These are phyloP conservation scores for Phocoena sinus DNA, from an alignment of 2,113 vertebrate genomes.

Conservation along the genomic window DNA sequence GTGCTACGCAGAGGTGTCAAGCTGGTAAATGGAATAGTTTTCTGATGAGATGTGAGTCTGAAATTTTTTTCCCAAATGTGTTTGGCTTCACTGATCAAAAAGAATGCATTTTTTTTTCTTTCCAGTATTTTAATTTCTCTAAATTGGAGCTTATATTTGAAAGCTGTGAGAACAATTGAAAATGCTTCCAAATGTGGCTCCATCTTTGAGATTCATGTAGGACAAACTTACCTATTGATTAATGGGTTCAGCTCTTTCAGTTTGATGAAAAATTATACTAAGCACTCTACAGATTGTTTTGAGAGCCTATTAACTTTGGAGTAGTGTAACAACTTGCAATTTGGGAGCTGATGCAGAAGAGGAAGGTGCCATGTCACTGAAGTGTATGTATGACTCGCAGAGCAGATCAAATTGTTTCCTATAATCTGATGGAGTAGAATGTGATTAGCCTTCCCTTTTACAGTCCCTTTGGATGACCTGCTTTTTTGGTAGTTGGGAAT, in stretches of 20 bases:
- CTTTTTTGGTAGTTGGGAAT: neutral
- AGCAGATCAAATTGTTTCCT: neutral
- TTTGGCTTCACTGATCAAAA: constrained; percentile 32
- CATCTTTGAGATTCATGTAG: neutral
- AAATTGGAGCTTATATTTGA: neutral
- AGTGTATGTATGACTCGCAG: neutral
- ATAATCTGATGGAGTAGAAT: neutral
- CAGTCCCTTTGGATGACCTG: neutral
- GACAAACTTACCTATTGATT: neutral
- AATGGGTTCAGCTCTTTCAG: neutral
- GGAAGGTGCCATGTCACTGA: neutral
- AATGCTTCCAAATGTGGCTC: neutral
- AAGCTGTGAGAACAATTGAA: neutral
- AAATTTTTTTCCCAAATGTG: neutral
- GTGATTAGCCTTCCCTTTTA: neutral
- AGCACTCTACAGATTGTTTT: neutral
- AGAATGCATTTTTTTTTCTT: neutral
- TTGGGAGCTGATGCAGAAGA: neutral
- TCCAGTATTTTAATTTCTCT: constrained; percentile 11
- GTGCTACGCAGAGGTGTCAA: neutral
- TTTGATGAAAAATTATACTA: neutral
- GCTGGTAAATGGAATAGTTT: constrained; percentile 43
- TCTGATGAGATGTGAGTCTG: constrained; percentile 31
- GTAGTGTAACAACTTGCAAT: neutral
- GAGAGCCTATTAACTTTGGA: neutral